Base-by-base conservation (phyloP, 2,113 vertebrate genomes). In the Lophius piscatorius region DNA sequence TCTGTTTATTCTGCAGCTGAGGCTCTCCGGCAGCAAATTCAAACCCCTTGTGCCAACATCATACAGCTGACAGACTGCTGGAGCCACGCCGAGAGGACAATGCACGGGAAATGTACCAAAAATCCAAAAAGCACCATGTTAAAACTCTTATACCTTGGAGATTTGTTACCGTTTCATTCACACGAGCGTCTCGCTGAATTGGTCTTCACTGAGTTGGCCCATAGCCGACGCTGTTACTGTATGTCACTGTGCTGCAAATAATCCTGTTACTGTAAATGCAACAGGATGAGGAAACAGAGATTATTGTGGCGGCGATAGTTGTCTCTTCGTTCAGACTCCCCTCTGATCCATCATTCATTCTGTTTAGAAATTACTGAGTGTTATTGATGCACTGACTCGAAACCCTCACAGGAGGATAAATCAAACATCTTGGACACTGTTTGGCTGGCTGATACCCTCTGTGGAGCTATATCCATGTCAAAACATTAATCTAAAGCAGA, bases 321-420 rank as follows among this genome's bases (percentile, higher is more conserved):
- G 51, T 70, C 54, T 68, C 21, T 55, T 59, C 47, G 70, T 69
- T 57, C 16, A 20, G 42, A 49, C 55, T 76, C 73, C 76, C 76
- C 26, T 31, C 67, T 52, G 70, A 79, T 68, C 50, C 16, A 46
- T 87, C 64, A 33, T 52, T 77, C 72, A 42, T 70, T 76, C 58
- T 63, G 52, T 66, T 76, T 65, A 74, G 70, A 83, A 81, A 78
- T 70, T 38, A 66, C 76, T 54, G 55, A 70, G 55, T 36, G 56
- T 40, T 72, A 78, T 70, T 77, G 76, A 86, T 76, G 81, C 47
- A 47, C 44, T 20, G 54, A 85, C 80, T 81, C 21, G n/a, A 68
- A 78, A 48, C 9, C 33, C 64, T 72, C 63, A 26, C 44, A 39
- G 76, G 47, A 76, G 51, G 49, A 57, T 74, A 67, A 70, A 87